A percentile compares a stretch with the other conserved stretches of the same genome.
Evolutionary conservation across 2,888 invertebrate genomes (phyloP).

Genomic region (Eremobia ochroleuca): DNA sequence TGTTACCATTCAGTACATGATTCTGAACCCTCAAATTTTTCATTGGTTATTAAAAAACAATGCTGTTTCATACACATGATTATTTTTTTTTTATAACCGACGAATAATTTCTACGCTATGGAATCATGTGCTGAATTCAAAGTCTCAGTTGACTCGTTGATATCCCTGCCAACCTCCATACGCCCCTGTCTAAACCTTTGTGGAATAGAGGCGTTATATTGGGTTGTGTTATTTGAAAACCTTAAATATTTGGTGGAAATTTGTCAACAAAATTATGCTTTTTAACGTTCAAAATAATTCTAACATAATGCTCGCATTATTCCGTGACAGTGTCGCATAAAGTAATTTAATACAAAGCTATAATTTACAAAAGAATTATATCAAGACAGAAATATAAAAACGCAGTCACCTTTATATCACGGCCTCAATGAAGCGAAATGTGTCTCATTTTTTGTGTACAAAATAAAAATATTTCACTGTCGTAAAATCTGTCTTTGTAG

Average conservation of each 20-base stretch:
- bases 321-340: slow-evolving; percentile 54
- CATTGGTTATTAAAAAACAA: no score
- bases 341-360: slow-evolving; percentile 64
- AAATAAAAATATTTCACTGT: slow-evolving; percentile 73
- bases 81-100: no score
- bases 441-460: slow-evolving; percentile 74
- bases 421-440: slow-evolving; percentile 71
- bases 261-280: slow-evolving; percentile 24
- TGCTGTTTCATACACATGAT: no score
- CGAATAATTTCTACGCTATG: neutral
- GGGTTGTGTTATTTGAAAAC: neutral
- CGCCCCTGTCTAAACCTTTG: neutral
- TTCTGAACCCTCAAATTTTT: no score
- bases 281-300: slow-evolving; percentile 43
- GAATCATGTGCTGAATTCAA: neutral
- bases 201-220: no score
- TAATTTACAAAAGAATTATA: slow-evolving; percentile 69
- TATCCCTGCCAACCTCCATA: neutral
- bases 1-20: no score
- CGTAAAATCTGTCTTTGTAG: slow-evolving; percentile 68
- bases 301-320: slow-evolving; percentile 55
- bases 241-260: no score
- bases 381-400: slow-evolving; percentile 63
- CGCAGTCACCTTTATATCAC: slow-evolving; percentile 61
- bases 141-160: no score